Evolutionary conservation across 2,797 vertebrate genomes (phyloP).

Genomic region (Onychomys arenicola): DNA sequence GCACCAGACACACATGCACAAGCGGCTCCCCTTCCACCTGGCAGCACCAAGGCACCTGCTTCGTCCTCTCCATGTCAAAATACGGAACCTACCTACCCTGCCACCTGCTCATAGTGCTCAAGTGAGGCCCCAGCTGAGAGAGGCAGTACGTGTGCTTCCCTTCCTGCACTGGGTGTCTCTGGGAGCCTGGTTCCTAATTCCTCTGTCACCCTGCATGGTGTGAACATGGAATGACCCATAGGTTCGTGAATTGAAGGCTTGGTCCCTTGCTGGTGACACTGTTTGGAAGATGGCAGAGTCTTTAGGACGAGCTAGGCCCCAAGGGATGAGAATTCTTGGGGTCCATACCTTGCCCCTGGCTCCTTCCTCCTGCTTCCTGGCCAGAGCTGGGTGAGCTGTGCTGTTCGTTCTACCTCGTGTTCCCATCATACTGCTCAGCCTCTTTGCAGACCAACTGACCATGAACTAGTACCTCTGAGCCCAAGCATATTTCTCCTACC

Average conservation of each 20-base stretch:
- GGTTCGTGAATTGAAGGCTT: not conserved
- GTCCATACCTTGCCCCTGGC: not conserved
- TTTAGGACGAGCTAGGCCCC: not conserved
- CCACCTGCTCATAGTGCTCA: not conserved
- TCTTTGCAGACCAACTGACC: not conserved
- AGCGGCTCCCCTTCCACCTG: too few relatives aligned
- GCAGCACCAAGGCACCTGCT: not conserved
- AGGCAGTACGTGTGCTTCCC: not conserved
- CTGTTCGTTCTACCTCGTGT: not conserved
- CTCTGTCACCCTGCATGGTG: not conserved
- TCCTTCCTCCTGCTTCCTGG: not conserved
- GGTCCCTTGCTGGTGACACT: not conserved
- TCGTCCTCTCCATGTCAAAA: not conserved
- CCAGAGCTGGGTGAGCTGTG: not conserved
- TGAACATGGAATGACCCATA: not conserved
- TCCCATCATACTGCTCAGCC: not conserved
- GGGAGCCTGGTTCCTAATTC: not conserved
- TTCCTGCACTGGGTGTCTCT: rapidly evolving
- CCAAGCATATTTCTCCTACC: not conserved
- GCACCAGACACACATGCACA: not conserved
- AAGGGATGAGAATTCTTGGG: not conserved
- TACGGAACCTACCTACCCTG: too few relatives aligned
- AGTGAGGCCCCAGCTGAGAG: not conserved
- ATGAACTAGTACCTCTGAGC: not conserved
- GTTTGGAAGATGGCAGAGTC: not conserved